These are phyloP conservation scores for Molossus molossus DNA, from an alignment of 2,797 vertebrate species.

Conservation along the genomic window DNA sequence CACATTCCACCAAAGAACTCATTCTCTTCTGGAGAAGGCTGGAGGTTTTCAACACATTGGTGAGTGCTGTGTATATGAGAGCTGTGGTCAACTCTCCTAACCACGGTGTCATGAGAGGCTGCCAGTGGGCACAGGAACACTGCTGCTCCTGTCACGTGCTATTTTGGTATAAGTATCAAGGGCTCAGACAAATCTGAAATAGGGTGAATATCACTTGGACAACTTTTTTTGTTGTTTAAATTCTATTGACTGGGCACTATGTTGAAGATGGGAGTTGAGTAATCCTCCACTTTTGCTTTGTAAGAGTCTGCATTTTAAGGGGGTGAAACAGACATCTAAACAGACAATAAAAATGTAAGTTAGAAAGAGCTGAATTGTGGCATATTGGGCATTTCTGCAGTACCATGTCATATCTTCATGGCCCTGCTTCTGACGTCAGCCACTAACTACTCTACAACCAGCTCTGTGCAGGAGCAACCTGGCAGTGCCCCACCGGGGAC, in stretches of 20 bases:
- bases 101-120: not conserved
- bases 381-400: not conserved
- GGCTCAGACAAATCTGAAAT: not conserved
- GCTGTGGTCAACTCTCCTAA: not conserved
- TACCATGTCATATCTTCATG: not conserved
- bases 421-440: not conserved
- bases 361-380: not conserved
- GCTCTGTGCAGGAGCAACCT: not conserved
- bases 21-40: not conserved
- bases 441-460: not conserved
- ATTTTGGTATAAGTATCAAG: not conserved
- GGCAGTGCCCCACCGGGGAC: not conserved
- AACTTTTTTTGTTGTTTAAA: not conserved
- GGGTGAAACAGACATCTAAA: not conserved
- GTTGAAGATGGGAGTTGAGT: not conserved
- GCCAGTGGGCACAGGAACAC: not conserved
- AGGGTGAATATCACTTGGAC: not conserved
- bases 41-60: not conserved
- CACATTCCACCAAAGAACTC: not conserved
- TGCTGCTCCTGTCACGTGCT: not conserved
- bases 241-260: not conserved
- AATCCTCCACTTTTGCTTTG: not conserved
- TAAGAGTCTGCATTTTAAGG: not conserved
- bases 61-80: not conserved
- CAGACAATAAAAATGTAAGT: not conserved